These are phyloP conservation scores for Nematostella vectensis DNA, from an alignment of 92 coral and sea anemone genomes.

Conservation along the genomic window DNA sequence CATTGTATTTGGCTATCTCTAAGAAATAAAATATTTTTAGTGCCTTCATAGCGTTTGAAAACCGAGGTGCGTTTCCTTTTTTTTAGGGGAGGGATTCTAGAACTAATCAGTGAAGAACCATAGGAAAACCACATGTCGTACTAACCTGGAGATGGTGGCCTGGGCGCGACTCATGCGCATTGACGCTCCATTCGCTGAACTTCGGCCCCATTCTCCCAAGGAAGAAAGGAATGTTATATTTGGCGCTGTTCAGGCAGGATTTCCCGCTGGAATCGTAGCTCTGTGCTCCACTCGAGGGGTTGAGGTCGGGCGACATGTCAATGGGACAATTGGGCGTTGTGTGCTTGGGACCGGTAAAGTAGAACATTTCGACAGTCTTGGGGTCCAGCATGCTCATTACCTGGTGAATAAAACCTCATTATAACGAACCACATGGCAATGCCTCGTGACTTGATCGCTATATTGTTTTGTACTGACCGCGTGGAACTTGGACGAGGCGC, in stretches of 20 bases:
- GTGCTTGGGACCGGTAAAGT: slow-evolving; percentile 78
- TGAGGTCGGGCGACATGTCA: slow-evolving; percentile 61
- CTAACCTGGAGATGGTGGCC: slow-evolving; percentile 92
- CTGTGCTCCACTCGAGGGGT: slow-evolving; percentile 82
- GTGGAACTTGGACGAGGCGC: too few species aligned
- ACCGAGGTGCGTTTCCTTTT: too few species aligned
- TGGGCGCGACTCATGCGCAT: slow-evolving; percentile 91
- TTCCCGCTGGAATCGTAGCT: slow-evolving; percentile 53
- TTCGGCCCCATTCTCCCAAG: slow-evolving; percentile 77
- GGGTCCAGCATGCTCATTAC: slow-evolving; percentile 84
- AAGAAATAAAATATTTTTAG: too few species aligned
- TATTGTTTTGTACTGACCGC: too few species aligned
- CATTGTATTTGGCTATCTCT: too few species aligned
- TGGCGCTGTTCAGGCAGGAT: slow-evolving; percentile 39
- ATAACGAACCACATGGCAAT: neutral
- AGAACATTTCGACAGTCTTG: slow-evolving; percentile 67
- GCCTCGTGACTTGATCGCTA: too few species aligned
- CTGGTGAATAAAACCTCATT: slow-evolving; percentile 9
- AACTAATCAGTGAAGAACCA: too few species aligned
- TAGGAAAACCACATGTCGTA: too few species aligned
- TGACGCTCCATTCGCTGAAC: slow-evolving; percentile 79
- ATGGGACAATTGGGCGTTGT: slow-evolving; percentile 89
- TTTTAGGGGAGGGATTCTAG: too few species aligned
- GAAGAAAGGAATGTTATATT: slow-evolving; percentile 75
- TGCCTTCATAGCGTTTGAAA: too few species aligned